A percentile compares a stretch with the other conserved stretches of the same genome.
These are phyloP conservation scores for Trachelus iudaicus DNA, from an alignment of 2,888 invertebrate genomes.

Conservation along the genomic window DNA sequence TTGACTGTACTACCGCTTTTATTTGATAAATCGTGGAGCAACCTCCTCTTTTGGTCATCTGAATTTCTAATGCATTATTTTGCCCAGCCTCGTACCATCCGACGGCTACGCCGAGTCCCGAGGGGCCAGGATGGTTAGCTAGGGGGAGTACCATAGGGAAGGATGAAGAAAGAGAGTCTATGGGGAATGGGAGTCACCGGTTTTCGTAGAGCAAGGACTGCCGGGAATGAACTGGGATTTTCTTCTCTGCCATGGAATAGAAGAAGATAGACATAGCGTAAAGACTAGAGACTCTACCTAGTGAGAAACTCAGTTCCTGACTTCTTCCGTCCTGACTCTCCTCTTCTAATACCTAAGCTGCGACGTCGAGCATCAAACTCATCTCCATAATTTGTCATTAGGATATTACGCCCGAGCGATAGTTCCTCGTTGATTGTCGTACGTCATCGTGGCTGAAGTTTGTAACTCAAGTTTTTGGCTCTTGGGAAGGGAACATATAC, in stretches of 20 bases:
- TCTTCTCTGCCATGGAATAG: background rate
- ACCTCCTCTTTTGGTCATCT: conserved; percentile 62
- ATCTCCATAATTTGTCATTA: conserved; percentile 25
- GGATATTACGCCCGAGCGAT: conserved; percentile 16
- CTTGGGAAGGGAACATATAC: background rate
- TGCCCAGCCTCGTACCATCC: conserved; percentile 42
- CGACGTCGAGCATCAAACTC: conserved; percentile 13
- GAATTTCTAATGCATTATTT: conserved; percentile 65
- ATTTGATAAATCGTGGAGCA: conserved; percentile 60
- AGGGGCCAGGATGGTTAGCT: conserved; percentile 9
- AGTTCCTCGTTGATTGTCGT: conserved; percentile 5
- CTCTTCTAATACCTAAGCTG: background rate
- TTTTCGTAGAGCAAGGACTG: background rate
- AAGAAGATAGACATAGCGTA: background rate
- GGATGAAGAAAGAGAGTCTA: background rate
- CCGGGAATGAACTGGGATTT: background rate
- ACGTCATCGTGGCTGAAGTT: background rate
- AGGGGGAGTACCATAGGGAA: background rate
- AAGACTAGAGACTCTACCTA: background rate
- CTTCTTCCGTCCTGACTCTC: background rate
- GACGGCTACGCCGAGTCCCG: conserved; percentile 14
- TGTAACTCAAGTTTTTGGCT: background rate
- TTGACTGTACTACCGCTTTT: conserved; percentile 60
- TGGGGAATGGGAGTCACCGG: conserved; percentile 6
- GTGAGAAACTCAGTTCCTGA: background rate